Percentiles rank a stretch among this genome's conserved stretches.
phyloP scores from a whole-genome alignment of 2,113 vertebrate species.

The Phrynosoma platyrhinos region DNA sequence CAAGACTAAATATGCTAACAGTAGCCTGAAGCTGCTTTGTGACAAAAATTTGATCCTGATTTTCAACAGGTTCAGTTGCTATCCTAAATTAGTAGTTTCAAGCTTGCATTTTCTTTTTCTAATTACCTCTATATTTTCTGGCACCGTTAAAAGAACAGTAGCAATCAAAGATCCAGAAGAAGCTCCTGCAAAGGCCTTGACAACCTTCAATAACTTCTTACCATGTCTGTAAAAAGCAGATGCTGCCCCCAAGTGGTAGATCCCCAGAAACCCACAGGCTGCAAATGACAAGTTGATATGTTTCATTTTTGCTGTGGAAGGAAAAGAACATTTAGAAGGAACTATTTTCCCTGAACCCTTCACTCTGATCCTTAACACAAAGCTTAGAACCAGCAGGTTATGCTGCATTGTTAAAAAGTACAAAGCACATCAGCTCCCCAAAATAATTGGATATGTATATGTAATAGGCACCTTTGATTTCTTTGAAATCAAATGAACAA shows the following conservation, averaged over 20 bases:
- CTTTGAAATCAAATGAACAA: background rate
- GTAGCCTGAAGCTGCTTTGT: background rate
- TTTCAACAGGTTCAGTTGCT: background rate
- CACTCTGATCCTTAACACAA: background rate
- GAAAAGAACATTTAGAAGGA: background rate
- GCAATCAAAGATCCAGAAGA: slow-evolving; percentile 91
- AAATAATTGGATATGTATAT: background rate
- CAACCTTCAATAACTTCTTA: slow-evolving; percentile 77
- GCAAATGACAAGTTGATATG: slow-evolving; percentile 89
- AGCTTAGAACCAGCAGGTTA: background rate
- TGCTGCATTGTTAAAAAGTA: background rate
- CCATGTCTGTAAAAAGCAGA: slow-evolving; percentile 86
- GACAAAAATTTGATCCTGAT: fast-evolving
- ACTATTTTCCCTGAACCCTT: background rate
- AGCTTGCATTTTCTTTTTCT: slow-evolving; percentile 45
- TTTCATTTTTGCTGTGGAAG: slow-evolving; percentile 76
- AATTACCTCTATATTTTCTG: slow-evolving; percentile 90
- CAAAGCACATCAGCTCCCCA: background rate
- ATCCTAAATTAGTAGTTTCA: slow-evolving; percentile 4
- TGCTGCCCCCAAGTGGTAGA: slow-evolving; percentile 92
- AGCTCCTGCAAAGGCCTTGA: slow-evolving; percentile 87
- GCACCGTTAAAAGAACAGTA: slow-evolving; percentile 85
- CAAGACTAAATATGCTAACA: background rate
- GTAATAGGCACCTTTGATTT: slow-evolving; percentile 8
- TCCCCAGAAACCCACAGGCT: slow-evolving; percentile 90